Evolutionary conservation across 2,888 invertebrate species (phyloP), one percentile per base, ranked within the genome.

Genomic region (Meiosimyza platycephala): DNA sequence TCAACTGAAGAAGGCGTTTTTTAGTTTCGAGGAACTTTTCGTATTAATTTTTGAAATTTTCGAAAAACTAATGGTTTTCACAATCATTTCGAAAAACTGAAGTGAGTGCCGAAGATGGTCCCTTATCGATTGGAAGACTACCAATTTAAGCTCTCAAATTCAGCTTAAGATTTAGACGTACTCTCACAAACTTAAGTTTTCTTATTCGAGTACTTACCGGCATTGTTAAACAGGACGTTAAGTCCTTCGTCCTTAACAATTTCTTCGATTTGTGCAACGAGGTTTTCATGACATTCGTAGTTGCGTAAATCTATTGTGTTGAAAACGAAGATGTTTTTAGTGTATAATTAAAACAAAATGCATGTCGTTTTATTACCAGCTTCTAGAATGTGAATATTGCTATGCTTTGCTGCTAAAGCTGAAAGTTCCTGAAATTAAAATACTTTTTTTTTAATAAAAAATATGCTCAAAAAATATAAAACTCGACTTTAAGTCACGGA

Each of bases 221-320:
- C 96, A 87, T 96, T 97, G 85, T 97, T 97, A 76, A 97, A 91
- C 1, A 97, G 88, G 48, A 97, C 90, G 85, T 96, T 96, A 0
- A 97, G 88, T 0, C 97, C 97, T 66, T 90, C 86, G 0, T 90
- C 89, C 73, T 92, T 90, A 0, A 94, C 91, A 48, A 91, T 88
- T 54, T 89, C 84, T 3, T 88, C 84, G 4, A 95, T 90, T 79
- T 90, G 84, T 6, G 90, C 84, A 0, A 91, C 88, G 50, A 94
- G 84, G 13, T 89, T 88, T 0, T 88, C 88, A 80, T 92, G 93
- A 22, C 87, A 88, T 5, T 89, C 88, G 16, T 90, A 90, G 73
- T 94, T 88, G 68, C 87, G 89, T 40, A 95, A 88, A 89, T 95
- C 95, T 95, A 18, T 63, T 52, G 81, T 47, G 12, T 47, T 22